Evolutionary conservation across 2,888 invertebrate genomes (phyloP), one percentile per base, ranked within the genome.

Genomic region (Craniophora ligustri): DNA sequence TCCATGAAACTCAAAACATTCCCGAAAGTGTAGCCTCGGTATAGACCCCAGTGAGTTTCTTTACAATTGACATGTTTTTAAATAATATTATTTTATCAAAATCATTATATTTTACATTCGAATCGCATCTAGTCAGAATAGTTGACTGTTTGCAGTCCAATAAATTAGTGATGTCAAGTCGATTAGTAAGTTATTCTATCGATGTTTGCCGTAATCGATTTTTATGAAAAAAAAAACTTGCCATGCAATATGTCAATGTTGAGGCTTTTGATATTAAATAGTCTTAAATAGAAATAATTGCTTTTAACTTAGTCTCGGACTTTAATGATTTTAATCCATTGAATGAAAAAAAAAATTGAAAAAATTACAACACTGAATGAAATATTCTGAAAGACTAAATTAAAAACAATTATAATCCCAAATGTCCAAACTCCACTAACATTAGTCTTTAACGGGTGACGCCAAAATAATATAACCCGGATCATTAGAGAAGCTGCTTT

Each of bases 401-500:
- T 63, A 59, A 59, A 65, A 53, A 55, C 47, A 58, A 54, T 56
- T 40, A 31, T 41, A 14, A 39, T 44, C 14, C 18, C 7, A 60
- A 55, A 67, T 63, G 62, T 66, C 66, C 58, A 72, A 66, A 47
- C 54, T 66, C 50, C 57, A 63, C 40, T 67, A 73, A 50, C 32
- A 40, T 64, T 58, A 53, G 51, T 65, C 61, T 58, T 34, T 45
- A 55, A 50, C 51, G 73, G 73, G 73, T 72, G 38, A 47, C 32
- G 19, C 55, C 42, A 59, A 67, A 38, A 62, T 66, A 65, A 73
- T 82, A 67, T 72, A 78, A 81, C 75, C 61, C 74, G 79, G 65
- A 67, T 78, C 68, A 77, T 76, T 84, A 28, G 47, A 75, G 75
- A 78, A 84, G 81, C 55, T 21, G 87, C 88, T 87, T 88, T 87